Conservation (phyloP, 2,113 vertebrate species). For the Emydura subglobosa region DNA sequence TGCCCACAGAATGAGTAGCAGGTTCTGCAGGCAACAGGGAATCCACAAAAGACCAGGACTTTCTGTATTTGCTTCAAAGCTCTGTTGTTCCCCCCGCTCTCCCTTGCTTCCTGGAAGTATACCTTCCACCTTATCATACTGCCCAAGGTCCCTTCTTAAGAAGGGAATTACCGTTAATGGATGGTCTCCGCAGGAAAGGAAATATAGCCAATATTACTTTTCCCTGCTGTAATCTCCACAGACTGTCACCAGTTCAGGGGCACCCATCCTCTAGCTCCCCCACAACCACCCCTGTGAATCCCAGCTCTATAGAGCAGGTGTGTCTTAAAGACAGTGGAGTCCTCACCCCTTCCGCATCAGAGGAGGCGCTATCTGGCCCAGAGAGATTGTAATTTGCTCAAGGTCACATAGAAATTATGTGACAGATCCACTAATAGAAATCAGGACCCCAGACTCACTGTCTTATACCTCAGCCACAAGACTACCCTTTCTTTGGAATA, state of each 20-base stretch:
- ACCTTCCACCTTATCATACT: slow-evolving; percentile 12
- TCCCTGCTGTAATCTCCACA: background rate
- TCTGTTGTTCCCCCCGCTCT: slow-evolving; percentile 53
- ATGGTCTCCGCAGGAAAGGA: slow-evolving; percentile 6
- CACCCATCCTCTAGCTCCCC: background rate
- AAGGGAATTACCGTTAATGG: slow-evolving; percentile 19
- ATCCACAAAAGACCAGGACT: slow-evolving; percentile 67
- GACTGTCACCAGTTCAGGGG: background rate
- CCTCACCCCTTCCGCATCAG: rapidly evolving
- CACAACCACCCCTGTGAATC: background rate
- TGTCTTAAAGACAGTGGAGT: background rate
- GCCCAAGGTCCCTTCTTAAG: slow-evolving; percentile 3
- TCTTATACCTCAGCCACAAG: background rate
- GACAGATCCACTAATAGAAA: background rate
- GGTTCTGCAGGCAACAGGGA: slow-evolving; percentile 43
- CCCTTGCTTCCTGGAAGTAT: slow-evolving; percentile 20
- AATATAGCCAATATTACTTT: background rate
- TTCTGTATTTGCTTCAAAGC: slow-evolving; percentile 51
- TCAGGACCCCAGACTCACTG: background rate
- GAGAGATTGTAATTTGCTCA: background rate
- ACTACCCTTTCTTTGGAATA: background rate
- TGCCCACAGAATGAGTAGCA: slow-evolving; percentile 58
- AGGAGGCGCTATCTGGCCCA: background rate
- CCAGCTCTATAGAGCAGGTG: background rate
- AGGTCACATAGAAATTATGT: rapidly evolving